Evolutionary conservation across 2,113 vertebrate species (phyloP).

Genomic region (Edolisoma coerulescens): DNA sequence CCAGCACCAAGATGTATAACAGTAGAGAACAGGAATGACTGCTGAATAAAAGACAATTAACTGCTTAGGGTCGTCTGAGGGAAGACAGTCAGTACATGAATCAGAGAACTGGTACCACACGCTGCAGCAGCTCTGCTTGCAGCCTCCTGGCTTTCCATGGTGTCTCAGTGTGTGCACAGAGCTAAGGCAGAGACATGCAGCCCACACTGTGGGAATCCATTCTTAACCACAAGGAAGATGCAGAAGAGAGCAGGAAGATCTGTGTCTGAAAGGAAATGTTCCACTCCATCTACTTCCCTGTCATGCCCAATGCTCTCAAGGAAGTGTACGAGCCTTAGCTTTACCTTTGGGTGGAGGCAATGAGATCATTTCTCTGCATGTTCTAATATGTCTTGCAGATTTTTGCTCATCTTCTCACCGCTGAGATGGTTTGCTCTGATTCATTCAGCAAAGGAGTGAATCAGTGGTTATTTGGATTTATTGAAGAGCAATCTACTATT

Average conservation of each 20-base stretch:
- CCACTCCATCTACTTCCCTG: neutral
- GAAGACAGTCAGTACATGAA: neutral
- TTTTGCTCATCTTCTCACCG: neutral
- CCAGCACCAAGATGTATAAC: neutral
- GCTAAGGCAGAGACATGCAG: neutral
- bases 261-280: neutral
- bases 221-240: neutral
- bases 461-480: slow-evolving; percentile 22
- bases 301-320: neutral
- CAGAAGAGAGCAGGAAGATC: neutral
- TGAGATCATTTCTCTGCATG: slow-evolving; percentile 37
- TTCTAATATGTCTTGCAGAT: slow-evolving; percentile 48
- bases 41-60: neutral
- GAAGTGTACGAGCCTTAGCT: slow-evolving; percentile 27
- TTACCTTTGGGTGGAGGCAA: slow-evolving; percentile 17
- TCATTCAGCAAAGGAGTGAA: slow-evolving; percentile 31
- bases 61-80: neutral
- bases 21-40: neutral
- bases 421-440: neutral
- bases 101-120: neutral
- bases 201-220: neutral
- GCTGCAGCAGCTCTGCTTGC: neutral
- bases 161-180: neutral
- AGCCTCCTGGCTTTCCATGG: neutral
- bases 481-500: neutral